Base-by-base conservation (phyloP, 2,113 vertebrate species). In the Seriola rivoliana region DNA sequence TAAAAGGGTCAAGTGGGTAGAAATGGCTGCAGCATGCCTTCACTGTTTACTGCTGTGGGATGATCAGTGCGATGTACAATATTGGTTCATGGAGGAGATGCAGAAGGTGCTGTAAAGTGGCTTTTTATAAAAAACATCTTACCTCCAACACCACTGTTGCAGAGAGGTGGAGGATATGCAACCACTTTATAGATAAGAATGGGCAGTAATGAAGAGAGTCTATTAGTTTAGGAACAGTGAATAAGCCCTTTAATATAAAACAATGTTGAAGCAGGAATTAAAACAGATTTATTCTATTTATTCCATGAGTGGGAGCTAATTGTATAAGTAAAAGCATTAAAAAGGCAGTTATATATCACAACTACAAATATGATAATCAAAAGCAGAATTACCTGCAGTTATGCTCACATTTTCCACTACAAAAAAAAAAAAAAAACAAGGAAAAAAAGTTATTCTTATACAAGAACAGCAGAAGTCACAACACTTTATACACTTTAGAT, bases 391-490 rank as follows among this genome's bases (percentile, higher is more conserved):
- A 96, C 96, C 96, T 95, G 95, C 91, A 57, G 95, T 95, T 67
- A 94, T 91, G 92, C 93, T 96, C 58, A 95, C 93, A 74, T 96
- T 96, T 88, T 95, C 95, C 95, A 96, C 96, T 96, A 75, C 36
- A 93, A 78, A 19, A 84, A 64, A 74, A 23, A 19, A 50, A 21
- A 50, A 29, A 29, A 29, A 29, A 29, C 29, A 29, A 50, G 8
- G 3, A 65, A 5, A 69, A 54, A 71, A 72, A 70, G 2, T 0
- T 0, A 2, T n/a, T 44, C 64, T 67, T 2, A 50, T 5, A n/a
- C 9, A 38, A 44, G 25, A 23, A 68, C 8, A 77, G 10, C 4
- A 8, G 32, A 48, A 4, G 12, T 64, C 16, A 73, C 10, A 8
- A 46, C 19, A n/a, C 19, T 42, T 8, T 42, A 9, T 50, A 42